phyloP scores from a whole-genome alignment of 2,888 invertebrate species.

The Habrosyne pyritoides region DNA sequence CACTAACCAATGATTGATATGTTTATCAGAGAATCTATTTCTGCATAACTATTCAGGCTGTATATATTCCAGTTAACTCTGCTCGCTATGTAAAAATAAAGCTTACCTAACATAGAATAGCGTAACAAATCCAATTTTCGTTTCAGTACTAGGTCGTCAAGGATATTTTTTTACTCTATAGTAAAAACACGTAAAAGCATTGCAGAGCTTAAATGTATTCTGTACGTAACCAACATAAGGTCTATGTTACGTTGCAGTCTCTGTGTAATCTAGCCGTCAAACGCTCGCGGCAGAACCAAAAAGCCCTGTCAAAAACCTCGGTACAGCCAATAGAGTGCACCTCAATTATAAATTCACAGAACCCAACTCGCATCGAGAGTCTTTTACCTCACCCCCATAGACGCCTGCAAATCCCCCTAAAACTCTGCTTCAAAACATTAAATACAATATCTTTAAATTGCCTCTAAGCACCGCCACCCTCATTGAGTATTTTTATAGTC shows the following conservation, averaged over 20 bases:
- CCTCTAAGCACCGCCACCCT: constrained; percentile 78
- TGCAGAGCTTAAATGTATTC: background rate
- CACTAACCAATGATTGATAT: too few species aligned
- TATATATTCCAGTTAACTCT: too few species aligned
- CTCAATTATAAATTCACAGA: constrained; percentile 74
- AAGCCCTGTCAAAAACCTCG: constrained; percentile 37
- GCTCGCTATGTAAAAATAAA: too few species aligned
- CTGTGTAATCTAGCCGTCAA: constrained; percentile 13
- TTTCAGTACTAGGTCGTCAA: too few species aligned
- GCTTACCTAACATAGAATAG: too few species aligned
- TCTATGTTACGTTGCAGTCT: constrained; percentile 4
- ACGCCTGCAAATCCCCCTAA: constrained; percentile 31
- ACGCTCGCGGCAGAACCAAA: constrained; percentile 23
- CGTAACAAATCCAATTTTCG: too few species aligned
- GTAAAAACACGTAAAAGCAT: background rate
- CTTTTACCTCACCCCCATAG: constrained; percentile 36
- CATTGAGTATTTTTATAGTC: constrained; percentile 77
- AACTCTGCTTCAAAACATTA: constrained; percentile 65
- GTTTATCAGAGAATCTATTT: too few species aligned
- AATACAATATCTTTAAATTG: constrained; percentile 82
- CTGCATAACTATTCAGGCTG: too few species aligned
- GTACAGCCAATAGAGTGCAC: constrained; percentile 60
- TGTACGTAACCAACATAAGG: background rate
- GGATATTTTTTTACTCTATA: too few species aligned
- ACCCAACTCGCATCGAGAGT: constrained; percentile 52